phyloP scores from a whole-genome alignment of 1,140 invertebrate genomes.

The Coboldia fuscipes region DNA sequence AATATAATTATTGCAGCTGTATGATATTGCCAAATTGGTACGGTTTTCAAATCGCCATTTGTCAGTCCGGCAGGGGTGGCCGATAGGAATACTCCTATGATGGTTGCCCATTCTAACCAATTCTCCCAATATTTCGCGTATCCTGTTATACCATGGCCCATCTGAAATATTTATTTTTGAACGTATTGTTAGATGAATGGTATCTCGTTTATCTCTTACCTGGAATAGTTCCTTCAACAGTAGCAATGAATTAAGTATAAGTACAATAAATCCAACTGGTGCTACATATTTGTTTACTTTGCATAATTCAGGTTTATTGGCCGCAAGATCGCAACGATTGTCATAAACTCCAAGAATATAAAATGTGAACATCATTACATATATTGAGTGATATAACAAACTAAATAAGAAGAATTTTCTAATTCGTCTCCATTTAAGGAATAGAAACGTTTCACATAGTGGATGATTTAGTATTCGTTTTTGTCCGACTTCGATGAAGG shows the following conservation, averaged over 20 bases:
- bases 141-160: conserved; percentile 37
- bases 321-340: conserved; percentile 12
- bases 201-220: conserved; percentile 6
- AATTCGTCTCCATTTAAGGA: conserved; percentile 61
- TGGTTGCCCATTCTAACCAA: conserved; percentile 57
- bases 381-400: conserved; percentile 52
- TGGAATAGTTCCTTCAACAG: conserved; percentile 50
- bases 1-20: conserved; percentile 55
- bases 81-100: conserved; percentile 38
- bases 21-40: conserved; percentile 50
- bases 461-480: conserved; percentile 57
- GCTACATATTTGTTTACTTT: conserved; percentile 23
- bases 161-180: conserved; percentile 17
- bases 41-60: conserved; percentile 10
- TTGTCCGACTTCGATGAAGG: conserved; percentile 55
- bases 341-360: conserved; percentile 36
- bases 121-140: conserved; percentile 67
- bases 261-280: conserved; percentile 31
- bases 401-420: conserved; percentile 65
- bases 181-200: neutral
- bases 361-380: conserved; percentile 46
- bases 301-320: conserved; percentile 11
- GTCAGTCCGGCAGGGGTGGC: conserved; percentile 18
- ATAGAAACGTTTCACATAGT: conserved; percentile 56
- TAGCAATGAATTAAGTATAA: conserved; percentile 35